Conservation (phyloP, 2,113 vertebrate species). For the Rhombomys opimus region DNA sequence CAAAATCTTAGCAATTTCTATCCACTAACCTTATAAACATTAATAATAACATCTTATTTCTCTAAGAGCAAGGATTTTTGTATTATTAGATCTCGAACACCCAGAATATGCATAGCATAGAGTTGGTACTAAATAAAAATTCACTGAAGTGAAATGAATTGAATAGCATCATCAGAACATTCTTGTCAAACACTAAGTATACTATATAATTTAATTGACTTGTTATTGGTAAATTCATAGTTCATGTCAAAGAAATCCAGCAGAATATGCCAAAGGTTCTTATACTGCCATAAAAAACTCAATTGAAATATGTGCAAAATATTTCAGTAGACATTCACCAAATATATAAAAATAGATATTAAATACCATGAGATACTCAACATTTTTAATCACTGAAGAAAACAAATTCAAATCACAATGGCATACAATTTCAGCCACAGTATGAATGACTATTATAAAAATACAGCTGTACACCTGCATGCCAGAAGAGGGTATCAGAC, state of each 20-base stretch:
- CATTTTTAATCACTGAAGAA: neutral
- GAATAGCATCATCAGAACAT: slow-evolving; percentile 1
- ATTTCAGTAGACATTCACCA: slow-evolving; percentile 45
- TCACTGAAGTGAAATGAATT: neutral
- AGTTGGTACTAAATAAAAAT: slow-evolving; percentile 1
- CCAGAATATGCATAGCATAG: neutral
- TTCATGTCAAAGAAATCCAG: neutral
- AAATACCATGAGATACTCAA: neutral
- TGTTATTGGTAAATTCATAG: slow-evolving; percentile 8
- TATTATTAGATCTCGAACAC: neutral
- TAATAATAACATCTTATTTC: neutral
- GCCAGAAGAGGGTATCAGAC: no score
- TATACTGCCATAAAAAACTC: neutral
- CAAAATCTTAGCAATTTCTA: neutral
- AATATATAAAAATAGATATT: neutral
- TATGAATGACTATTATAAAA: neutral
- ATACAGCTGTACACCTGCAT: no score
- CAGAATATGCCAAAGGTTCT: slow-evolving; percentile 40
- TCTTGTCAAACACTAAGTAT: slow-evolving; percentile 31
- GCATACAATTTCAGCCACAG: neutral
- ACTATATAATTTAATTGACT: neutral
- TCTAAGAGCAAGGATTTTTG: neutral
- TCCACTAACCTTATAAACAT: neutral
- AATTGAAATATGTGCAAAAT: slow-evolving; percentile 41
- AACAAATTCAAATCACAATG: slow-evolving; percentile 31